Evolutionary conservation across 2,113 vertebrate genomes (phyloP), one percentile per base, ranked within the genome.

Genomic region (Phalacrocorax aristotelis): DNA sequence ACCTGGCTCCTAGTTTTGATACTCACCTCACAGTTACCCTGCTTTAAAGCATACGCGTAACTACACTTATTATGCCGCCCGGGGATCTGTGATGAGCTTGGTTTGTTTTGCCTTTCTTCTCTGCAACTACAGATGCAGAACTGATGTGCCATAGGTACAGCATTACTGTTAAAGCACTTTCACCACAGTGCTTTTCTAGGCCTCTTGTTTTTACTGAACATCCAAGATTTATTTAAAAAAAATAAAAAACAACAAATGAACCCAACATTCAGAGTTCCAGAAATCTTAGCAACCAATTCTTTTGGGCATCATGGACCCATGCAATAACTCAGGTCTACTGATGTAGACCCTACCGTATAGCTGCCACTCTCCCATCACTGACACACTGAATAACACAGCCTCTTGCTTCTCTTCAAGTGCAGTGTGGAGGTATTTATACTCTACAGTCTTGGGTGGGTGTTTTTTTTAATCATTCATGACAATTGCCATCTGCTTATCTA

Each of bases 401-500:
- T 90, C 16, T 29, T 30, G 6, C 51, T 91, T 66, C 87, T 91
- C 51, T 68, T 11, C 0, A 3, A 64, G n/a, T 23, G 57, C 57
- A 25, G 11, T 21, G 44, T 55, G 36, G 32, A 92, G 15, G 42
- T 55, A 66, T 89, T 91, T 82, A 74, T 46, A 69, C 32, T 62
- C 74, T 60, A 16, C 52, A 97, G 70, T 55, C 60, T 38, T 36
- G 20, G 36, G 62, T 77, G 76, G 26, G 55, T 84, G 0, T 4
- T 69, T 69, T 84, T 82, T 92, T 74, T 15, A 92, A 90, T 95
- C 0, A 88, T 83, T 95, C 5, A 9, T 88, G 79, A 95, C 75
- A 93, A 74, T 86, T 93, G 51, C 86, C 86, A 95, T 83, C 83
- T 96, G 91, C 62, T 86, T 80, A 61, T 55, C 86, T 90, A 90